Evolutionary conservation across 1,140 invertebrate species (phyloP), one percentile per base, ranked within the genome.

Genomic region (Oryctes rhinoceros): DNA sequence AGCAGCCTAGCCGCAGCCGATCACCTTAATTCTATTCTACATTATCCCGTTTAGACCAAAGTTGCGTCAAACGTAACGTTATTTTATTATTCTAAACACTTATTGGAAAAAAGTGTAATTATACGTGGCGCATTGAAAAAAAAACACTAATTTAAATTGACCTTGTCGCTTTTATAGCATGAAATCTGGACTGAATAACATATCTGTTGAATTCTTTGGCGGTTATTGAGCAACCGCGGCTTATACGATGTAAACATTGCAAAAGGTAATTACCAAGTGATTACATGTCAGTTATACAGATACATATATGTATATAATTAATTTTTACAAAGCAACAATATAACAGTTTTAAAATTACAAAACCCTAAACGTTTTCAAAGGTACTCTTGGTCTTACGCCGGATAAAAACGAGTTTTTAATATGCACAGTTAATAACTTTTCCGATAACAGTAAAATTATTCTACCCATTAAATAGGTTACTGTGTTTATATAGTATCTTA

Each of bases 251-350:
- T 67, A 67, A 67, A 67, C 30, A 67, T 13, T 35, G 5, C n/a
- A 24, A 24, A 18, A 67, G 65, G 20, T 67, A 67, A 67, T 67
- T 67, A 67, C 18, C 1, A 67, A 67, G 18, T 67, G 65, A 67
- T 67, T 67, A 67, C 65, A 24, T 67, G 65, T 67, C 65, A 67
- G 65, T 13, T 67, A 4, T 67, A 24, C 15, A 20, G 15, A 62
- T 24, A 67, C 30, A 67, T 35, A 67, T 67, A 67, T 24, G 65
- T 67, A 67, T 30, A 18, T 67, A 67, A 67, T 67, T 67, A 67
- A 67, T 67, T 67, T 67, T 67, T 30, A 67, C 65, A 67, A 67
- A 67, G 30, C 18, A 67, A 24, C 30, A 67, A 67, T 67, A 24
- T 67, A 30, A 53, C 13, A 15, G 4, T 10, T 1, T 53, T 53